Percentiles rank a stretch among this genome's conserved stretches.
Conservation (phyloP, 2,797 vertebrate species). For the Enteromius mattozi region DNA sequence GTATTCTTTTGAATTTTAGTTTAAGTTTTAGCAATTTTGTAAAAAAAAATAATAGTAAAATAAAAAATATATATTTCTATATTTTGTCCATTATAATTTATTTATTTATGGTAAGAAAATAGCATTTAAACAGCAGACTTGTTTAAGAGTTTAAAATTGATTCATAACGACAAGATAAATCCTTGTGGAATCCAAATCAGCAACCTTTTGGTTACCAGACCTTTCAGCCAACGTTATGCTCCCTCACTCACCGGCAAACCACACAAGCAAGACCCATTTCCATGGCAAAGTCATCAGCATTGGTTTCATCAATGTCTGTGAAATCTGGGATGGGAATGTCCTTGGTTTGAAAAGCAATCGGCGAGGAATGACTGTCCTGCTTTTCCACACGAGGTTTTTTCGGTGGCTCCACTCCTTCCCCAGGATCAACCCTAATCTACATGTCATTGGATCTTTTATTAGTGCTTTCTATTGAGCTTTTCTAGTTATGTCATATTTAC, state of each 20-base stretch:
- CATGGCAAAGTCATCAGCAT: conserved; percentile 98
- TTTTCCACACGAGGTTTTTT: conserved; percentile 94
- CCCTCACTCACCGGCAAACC: conserved; percentile 84
- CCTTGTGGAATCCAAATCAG: not conserved
- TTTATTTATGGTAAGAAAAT: not conserved
- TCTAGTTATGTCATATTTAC: not conserved
- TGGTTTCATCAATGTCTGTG: conserved; percentile 93
- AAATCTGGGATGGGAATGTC: conserved; percentile 89
- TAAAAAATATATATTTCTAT: not conserved
- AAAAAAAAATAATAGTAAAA: not conserved
- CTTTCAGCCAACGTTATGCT: not conserved
- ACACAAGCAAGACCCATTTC: conserved; percentile 98
- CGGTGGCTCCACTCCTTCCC: conserved; percentile 83
- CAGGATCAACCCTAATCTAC: conserved; percentile 85
- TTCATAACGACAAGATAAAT: not conserved
- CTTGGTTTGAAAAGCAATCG: conserved; percentile 82
- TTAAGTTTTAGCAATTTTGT: not conserved
- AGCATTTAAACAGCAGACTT: not conserved
- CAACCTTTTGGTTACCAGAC: not conserved
- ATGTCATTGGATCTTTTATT: not conserved
- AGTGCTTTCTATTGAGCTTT: not conserved
- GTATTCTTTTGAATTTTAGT: not conserved
- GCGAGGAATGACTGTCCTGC: conserved; percentile 87
- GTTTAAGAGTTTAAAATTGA: not conserved
- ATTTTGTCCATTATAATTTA: not conserved